Base-by-base conservation (phyloP, 2,888 invertebrate species). In the Scaptomyza parva region DNA sequence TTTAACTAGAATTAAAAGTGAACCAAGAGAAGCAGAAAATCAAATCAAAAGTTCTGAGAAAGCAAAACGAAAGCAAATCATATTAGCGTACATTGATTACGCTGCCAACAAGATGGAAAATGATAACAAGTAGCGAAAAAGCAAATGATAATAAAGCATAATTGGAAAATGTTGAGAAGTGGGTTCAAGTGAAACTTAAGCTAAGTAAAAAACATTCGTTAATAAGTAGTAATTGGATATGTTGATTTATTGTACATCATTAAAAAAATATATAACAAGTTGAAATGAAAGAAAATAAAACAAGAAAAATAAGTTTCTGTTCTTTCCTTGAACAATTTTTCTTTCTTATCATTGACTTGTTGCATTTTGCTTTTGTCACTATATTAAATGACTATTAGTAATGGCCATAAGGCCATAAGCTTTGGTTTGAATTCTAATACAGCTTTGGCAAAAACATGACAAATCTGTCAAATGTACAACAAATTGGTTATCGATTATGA, bases 401-500 rank as follows among this genome's bases (percentile, higher is more conserved):
- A 14, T 22, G 17, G n/a, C 35, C 5, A 22, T n/a, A 55, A 64
- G 14, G 33, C 3, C 50, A 58, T 39, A 51, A 60, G 58, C 40
- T 51, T 50, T 39, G 9, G n/a, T n/a, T n/a, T 41, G 41, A 51
- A 35, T 59, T 8, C 53, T 43, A 17, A 67, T n/a, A 44, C 53
- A 54, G 53, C 55, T 60, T 55, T 22, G 37, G 60, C 35, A 57
- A 47, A 51, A 60, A 73, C 65, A 66, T 70, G 76, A 69, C 64
- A 77, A 74, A 30, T 47, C 58, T 77, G 68, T 69, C 64, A 73
- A 68, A 71, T 75, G 40, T 58, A 55, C 60, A 68, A 54, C 72
- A 76, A 72, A 77, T 65, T 72, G 78, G 50, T 51, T 65, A 76
- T 77, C 69, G 75, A 72, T 76, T 76, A 72, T 50, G 65, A 62